Evolutionary conservation across 1,140 invertebrate species (phyloP).

Genomic region (Anastrepha ludens): DNA sequence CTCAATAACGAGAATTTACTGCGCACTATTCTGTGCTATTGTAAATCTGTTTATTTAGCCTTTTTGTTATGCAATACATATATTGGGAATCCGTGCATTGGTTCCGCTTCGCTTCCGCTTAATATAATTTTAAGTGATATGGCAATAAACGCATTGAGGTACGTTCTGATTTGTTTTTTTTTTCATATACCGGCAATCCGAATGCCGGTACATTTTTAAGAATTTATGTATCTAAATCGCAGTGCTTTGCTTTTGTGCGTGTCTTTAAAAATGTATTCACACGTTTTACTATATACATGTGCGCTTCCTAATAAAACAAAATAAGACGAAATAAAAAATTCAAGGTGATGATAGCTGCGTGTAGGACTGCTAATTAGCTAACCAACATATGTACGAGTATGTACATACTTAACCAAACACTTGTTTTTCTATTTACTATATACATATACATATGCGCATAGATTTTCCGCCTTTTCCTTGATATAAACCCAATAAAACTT

Average conservation of each 20-base stretch:
- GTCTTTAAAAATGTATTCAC: no score
- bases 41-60: background rate
- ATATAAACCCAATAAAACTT: no score
- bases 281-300: no score
- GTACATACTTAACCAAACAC: no score
- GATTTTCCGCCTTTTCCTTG: no score
- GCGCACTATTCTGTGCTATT: background rate
- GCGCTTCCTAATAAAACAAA: background rate
- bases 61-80: background rate
- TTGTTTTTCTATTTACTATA: no score
- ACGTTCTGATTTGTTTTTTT: background rate
- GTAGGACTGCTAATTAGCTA: no score
- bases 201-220: no score
- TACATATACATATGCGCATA: no score
- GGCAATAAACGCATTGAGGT: slow-evolving; percentile 20
- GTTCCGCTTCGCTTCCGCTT: background rate
- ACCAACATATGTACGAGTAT: no score
- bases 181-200: background rate
- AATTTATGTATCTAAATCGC: no score
- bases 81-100: background rate
- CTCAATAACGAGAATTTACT: background rate
- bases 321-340: background rate
- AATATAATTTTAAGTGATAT: background rate
- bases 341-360: background rate
- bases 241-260: no score